phyloP scores from a whole-genome alignment of 2,888 invertebrate genomes.

The Nymphalis polychloros region DNA sequence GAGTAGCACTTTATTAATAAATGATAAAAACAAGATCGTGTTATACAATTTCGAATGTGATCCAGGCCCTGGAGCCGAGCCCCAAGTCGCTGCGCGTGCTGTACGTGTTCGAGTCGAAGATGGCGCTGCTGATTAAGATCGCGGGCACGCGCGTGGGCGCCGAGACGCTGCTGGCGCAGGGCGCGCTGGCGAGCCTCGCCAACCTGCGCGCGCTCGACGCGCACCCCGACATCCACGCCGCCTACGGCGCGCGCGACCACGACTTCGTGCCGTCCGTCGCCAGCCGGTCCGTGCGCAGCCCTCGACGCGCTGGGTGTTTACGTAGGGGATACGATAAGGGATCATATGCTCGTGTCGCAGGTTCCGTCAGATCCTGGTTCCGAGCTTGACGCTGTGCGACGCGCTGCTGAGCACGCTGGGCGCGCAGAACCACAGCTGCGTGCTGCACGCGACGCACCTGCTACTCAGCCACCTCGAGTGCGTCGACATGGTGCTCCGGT shows the following conservation, averaged over 20 bases:
- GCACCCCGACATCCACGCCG: constrained; percentile 85
- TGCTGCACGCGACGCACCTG: constrained; percentile 90
- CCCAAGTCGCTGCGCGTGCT: constrained; percentile 87
- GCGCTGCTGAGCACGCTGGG: constrained; percentile 91
- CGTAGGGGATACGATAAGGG: not conserved
- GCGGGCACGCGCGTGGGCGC: constrained; percentile 86
- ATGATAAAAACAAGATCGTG: not conserved
- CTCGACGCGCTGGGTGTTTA: not conserved
- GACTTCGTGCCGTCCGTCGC: constrained; percentile 64
- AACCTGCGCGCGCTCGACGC: constrained; percentile 86
- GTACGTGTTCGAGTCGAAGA: constrained; percentile 93
- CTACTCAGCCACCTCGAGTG: constrained; percentile 91
- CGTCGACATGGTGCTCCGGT: constrained; percentile 88
- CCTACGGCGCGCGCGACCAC: constrained; percentile 41
- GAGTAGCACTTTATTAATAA: constrained; percentile 29
- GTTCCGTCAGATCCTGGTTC: constrained; percentile 91
- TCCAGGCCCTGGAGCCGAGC: constrained; percentile 83
- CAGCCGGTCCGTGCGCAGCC: constrained; percentile 49
- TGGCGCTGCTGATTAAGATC: constrained; percentile 88
- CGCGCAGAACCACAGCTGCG: constrained; percentile 90
- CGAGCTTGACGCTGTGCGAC: constrained; percentile 90
- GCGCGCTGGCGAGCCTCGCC: constrained; percentile 85
- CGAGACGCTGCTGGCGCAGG: constrained; percentile 87
- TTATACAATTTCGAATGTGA: not conserved
- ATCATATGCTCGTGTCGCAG: constrained; percentile 55